Percentiles rank a stretch among this genome's conserved stretches.
Conservation (phyloP, 35 echinoderm and acorn worm species). For the Antedon bifida region DNA sequence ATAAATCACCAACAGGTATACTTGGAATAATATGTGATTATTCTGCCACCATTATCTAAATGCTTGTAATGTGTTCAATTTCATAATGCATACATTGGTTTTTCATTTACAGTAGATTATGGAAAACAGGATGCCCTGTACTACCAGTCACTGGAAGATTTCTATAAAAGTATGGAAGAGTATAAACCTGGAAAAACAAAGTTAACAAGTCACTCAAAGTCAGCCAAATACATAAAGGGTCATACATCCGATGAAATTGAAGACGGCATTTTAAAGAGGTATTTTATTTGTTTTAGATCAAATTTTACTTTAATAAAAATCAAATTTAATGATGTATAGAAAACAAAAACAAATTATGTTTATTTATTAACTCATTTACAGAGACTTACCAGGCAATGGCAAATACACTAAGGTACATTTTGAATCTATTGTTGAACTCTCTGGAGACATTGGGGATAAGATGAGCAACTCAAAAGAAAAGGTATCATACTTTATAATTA, state of each 20-base stretch:
- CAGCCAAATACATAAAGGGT: not conserved
- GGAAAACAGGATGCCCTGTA: not conserved
- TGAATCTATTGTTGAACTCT: slow-evolving; percentile 33
- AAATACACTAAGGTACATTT: slow-evolving; percentile 13
- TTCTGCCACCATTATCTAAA: no score
- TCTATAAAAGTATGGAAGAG: not conserved
- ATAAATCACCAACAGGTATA: not conserved
- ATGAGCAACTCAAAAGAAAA: slow-evolving; percentile 39
- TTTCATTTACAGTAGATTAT: not conserved
- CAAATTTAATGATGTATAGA: no score
- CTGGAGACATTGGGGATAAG: slow-evolving; percentile 34
- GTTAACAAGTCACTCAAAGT: not conserved
- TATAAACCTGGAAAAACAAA: not conserved
- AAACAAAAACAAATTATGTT: no score
- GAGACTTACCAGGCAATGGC: not conserved
- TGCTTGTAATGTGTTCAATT: no score
- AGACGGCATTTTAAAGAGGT: not conserved
- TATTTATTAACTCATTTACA: not conserved
- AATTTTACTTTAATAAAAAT: no score
- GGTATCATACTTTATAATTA: slow-evolving; percentile 4
- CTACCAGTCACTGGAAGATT: not conserved
- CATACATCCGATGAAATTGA: not conserved
- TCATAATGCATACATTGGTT: not conserved
- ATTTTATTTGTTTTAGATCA: no score
- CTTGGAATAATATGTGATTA: no score